Conservation (phyloP, 2,888 invertebrate species). For the Lithophane ornitopus region DNA sequence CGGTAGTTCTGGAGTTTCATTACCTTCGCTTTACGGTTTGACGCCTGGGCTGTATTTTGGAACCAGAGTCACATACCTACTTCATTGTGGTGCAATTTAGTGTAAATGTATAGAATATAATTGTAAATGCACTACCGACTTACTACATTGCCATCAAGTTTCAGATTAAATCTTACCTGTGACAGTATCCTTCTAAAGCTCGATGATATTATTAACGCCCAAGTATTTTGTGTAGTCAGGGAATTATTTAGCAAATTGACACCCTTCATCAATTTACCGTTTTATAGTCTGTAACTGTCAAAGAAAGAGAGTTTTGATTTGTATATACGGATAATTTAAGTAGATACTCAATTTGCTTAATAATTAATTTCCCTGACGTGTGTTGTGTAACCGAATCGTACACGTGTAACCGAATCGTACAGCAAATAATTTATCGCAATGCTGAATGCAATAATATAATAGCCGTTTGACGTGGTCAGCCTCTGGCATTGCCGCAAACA, state of each 20-base stretch:
- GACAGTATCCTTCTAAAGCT: not conserved
- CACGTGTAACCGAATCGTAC: not conserved
- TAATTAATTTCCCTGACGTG: not conserved
- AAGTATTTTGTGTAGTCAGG: not conserved
- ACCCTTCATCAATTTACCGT: not conserved
- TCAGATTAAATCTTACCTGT: not conserved
- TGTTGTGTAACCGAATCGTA: not conserved
- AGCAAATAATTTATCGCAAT: not conserved
- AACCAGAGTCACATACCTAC: not conserved
- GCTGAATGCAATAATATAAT: not conserved
- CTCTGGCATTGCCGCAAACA: not conserved
- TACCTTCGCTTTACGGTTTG: conserved; percentile 1
- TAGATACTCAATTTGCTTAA: not conserved
- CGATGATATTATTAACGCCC: not conserved
- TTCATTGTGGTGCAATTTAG: not conserved
- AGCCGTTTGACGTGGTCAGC: not conserved
- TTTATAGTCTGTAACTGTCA: not conserved
- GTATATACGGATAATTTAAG: not conserved
- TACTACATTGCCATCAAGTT: not conserved
- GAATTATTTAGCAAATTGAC: not conserved
- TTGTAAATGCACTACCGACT: not conserved
- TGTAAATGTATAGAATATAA: not conserved
- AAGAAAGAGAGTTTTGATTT: not conserved
- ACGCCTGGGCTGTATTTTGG: not conserved
- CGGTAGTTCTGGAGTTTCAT: not conserved